A percentile compares a stretch with the other conserved stretches of the same genome.
Conservation (phyloP, 2,888 invertebrate genomes). For the Drosophila colorata region DNA sequence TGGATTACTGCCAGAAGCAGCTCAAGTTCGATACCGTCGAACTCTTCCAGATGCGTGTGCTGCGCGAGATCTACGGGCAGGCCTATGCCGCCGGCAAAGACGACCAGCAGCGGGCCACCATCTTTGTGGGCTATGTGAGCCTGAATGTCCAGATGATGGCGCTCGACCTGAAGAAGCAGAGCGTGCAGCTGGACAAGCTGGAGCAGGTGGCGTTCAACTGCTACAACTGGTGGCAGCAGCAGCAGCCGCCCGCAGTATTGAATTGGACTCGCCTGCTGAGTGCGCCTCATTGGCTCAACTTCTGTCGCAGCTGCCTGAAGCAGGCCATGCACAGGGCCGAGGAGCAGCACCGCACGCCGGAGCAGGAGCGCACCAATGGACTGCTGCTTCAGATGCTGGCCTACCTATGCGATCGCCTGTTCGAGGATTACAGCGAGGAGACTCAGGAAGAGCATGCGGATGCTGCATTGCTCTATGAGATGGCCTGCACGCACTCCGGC, state of each 20-base stretch:
- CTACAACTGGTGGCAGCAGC: slow-evolving; percentile 75
- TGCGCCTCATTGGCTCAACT: slow-evolving; percentile 87
- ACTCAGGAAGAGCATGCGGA: slow-evolving; percentile 19
- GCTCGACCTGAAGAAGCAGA: slow-evolving; percentile 84
- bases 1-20: slow-evolving; percentile 87
- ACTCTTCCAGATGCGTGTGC: slow-evolving; percentile 87
- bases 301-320: slow-evolving; percentile 89
- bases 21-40: slow-evolving; percentile 88
- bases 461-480: slow-evolving; percentile 88
- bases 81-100: slow-evolving; percentile 82
- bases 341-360: slow-evolving; percentile 48
- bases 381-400: slow-evolving; percentile 87
- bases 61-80: slow-evolving; percentile 87
- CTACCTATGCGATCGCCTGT: slow-evolving; percentile 87
- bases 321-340: slow-evolving; percentile 87
- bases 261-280: slow-evolving; percentile 83
- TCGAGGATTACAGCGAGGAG: slow-evolving; percentile 84
- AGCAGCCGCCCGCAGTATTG: not conserved
- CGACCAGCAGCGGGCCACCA: slow-evolving; percentile 82
- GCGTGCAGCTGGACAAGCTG: slow-evolving; percentile 86
- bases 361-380: slow-evolving; percentile 83
- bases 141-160: slow-evolving; percentile 86
- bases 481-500: slow-evolving; percentile 92
- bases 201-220: slow-evolving; percentile 83
- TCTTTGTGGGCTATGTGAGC: slow-evolving; percentile 87